Conservation (phyloP, 2,113 vertebrate species). For the human (Homo sapiens) region GRCh38 chr9:5184001-5184500, state of each 20-base stretch:
- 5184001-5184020: background rate
- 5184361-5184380: conserved; percentile 50
- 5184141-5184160: background rate
- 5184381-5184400: background rate
- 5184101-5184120: conserved; percentile 26
- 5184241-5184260: background rate
- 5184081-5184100: background rate
- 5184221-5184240: background rate
- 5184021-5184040: background rate
- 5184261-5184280: conserved; percentile 3
- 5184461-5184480: background rate
- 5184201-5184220: background rate
- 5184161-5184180: background rate
- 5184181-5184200: background rate
- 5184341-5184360: background rate
- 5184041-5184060: background rate
- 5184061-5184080: background rate
- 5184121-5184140: background rate
- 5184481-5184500: background rate
- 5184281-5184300: background rate
- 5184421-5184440: background rate
- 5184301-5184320: conserved; percentile 18
- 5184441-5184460: background rate
- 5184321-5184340: background rate
- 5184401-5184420: conserved; percentile 11